Evolutionary conservation across 2,888 invertebrate species (phyloP).

Genomic region (Bugula neritina): DNA sequence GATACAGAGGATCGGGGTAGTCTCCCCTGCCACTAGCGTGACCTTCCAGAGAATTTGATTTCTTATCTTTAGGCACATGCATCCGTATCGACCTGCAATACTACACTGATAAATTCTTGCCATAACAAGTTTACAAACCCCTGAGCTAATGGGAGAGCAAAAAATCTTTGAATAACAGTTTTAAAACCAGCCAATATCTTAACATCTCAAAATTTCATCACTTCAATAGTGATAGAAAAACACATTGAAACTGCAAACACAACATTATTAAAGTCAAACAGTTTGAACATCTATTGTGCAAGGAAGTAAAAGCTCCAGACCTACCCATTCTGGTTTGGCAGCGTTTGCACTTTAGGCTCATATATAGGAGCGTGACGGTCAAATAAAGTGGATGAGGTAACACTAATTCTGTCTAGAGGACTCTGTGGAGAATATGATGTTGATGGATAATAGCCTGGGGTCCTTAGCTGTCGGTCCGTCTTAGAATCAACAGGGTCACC

Average conservation of each 20-base stretch:
- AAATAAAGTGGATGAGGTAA: neutral
- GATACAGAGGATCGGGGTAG: neutral
- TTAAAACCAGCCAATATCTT: neutral
- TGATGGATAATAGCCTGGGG: neutral
- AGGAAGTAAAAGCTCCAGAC: too few species aligned
- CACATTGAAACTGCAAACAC: too few species aligned
- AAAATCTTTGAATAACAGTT: neutral
- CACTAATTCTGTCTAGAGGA: neutral
- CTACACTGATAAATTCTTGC: too few species aligned
- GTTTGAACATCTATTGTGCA: too few species aligned
- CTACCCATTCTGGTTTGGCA: neutral
- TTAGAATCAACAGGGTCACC: neutral
- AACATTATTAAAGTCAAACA: too few species aligned
- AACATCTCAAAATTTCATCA: neutral
- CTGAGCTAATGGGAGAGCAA: too few species aligned
- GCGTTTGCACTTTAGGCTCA: slow-evolving; percentile 17
- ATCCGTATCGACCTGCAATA: neutral
- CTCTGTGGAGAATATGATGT: neutral
- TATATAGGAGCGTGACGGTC: neutral
- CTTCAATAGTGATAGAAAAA: too few species aligned
- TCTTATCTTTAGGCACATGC: slow-evolving; percentile 3
- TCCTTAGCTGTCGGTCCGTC: neutral
- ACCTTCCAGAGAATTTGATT: slow-evolving; percentile 19
- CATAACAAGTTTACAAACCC: too few species aligned
- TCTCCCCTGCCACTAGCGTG: neutral